phyloP scores from a whole-genome alignment of 2,888 invertebrate genomes.

The Camptogramma bilineatum region DNA sequence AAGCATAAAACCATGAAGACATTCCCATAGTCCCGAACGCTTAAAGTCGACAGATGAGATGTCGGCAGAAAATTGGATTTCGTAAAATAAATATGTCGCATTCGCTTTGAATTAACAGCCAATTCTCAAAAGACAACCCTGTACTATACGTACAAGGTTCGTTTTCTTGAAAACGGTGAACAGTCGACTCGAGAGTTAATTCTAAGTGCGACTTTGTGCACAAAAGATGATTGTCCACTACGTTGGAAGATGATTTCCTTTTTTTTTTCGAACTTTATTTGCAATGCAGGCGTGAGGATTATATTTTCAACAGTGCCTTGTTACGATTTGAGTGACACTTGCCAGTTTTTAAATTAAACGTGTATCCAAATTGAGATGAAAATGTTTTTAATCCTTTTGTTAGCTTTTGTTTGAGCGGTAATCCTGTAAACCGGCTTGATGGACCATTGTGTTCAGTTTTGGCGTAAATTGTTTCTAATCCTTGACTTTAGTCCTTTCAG shows the following conservation, averaged over 20 bases:
- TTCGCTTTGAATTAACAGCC: constrained; percentile 67
- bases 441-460: constrained; percentile 53
- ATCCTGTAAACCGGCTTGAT: constrained; percentile 63
- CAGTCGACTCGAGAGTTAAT: constrained; percentile 77
- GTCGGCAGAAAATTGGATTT: constrained; percentile 86
- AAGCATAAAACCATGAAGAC: constrained; percentile 80
- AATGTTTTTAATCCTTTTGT: constrained; percentile 64
- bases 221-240: constrained; percentile 78
- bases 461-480: constrained; percentile 62
- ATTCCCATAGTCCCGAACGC: constrained; percentile 74
- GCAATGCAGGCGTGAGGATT: constrained; percentile 62
- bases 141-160: constrained; percentile 43
- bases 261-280: constrained; percentile 67
- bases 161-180: constrained; percentile 46
- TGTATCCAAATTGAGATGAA: constrained; percentile 60
- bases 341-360: constrained; percentile 64
- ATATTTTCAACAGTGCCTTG: constrained; percentile 66
- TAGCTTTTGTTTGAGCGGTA: constrained; percentile 58
- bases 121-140: constrained; percentile 51
- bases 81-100: constrained; percentile 84
- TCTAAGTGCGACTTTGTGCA: constrained; percentile 75
- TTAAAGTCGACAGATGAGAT: constrained; percentile 85
- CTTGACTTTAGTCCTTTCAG: constrained; percentile 52
- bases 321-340: constrained; percentile 76
- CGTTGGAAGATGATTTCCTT: constrained; percentile 59